Evolutionary conservation across 92 coral and sea anemone species (phyloP).

Genomic region (Zoanthus sociatus): DNA sequence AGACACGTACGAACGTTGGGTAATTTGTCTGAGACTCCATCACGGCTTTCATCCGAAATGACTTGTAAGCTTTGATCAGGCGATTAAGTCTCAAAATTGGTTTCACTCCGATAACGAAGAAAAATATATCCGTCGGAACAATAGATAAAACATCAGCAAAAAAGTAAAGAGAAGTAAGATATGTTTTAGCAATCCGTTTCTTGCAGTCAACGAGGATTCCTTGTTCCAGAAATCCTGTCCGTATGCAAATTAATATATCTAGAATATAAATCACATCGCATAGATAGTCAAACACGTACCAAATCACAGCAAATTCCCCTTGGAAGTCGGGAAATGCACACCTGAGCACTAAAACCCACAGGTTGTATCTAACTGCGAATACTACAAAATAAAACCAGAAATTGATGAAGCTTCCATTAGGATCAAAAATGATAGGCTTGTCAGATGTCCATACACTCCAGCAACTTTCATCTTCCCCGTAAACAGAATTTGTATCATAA

Average conservation of each 20-base stretch:
- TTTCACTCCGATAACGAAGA: slow-evolving; percentile 70
- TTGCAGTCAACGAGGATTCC: slow-evolving; percentile 83
- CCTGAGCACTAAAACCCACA: slow-evolving; percentile 90
- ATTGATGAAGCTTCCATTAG: slow-evolving; percentile 82
- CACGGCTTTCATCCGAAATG: slow-evolving; percentile 79
- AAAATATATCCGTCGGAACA: slow-evolving; percentile 83
- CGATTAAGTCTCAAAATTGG: slow-evolving; percentile 85
- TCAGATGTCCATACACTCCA: slow-evolving; percentile 39
- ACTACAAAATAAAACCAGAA: slow-evolving; percentile 88
- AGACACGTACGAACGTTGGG: slow-evolving; percentile 89
- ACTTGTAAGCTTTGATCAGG: slow-evolving; percentile 80
- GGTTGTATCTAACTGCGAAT: slow-evolving; percentile 88
- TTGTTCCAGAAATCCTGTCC: slow-evolving; percentile 90
- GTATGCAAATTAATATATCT: slow-evolving; percentile 71
- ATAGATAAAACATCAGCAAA: slow-evolving; percentile 78
- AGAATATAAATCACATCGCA: slow-evolving; percentile 82
- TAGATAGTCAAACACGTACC: slow-evolving; percentile 86
- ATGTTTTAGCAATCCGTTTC: slow-evolving; percentile 63
- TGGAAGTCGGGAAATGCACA: slow-evolving; percentile 90
- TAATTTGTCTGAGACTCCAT: slow-evolving; percentile 92
- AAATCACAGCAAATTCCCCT: slow-evolving; percentile 66
- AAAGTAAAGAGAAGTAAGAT: slow-evolving; percentile 72
- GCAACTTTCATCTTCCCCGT: slow-evolving; percentile 41
- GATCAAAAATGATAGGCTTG: slow-evolving; percentile 74
- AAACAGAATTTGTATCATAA: slow-evolving; percentile 45